Evolutionary conservation across 1,140 invertebrate genomes (phyloP).

Genomic region (Caenorhabditis briggsae): DNA sequence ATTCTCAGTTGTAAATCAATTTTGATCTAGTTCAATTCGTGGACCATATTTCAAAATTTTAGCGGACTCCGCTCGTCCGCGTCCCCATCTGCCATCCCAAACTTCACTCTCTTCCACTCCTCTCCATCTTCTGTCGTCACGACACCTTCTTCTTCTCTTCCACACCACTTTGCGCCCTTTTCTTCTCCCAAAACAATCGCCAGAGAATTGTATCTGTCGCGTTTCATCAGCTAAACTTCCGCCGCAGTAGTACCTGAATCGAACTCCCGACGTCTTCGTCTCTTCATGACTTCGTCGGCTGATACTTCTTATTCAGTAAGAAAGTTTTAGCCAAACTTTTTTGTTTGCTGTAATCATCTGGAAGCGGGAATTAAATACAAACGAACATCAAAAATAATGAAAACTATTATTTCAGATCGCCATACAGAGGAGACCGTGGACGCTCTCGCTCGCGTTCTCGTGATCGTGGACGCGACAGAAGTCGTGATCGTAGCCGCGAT

Average conservation of each 20-base stretch:
- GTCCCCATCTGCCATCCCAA: conserved; percentile 48
- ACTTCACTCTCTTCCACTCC: conserved; percentile 48
- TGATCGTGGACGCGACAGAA: conserved; percentile 58
- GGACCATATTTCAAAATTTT: conserved; percentile 31
- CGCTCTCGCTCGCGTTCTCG: conserved; percentile 61
- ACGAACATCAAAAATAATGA: neutral
- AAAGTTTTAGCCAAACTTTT: conserved; percentile 22
- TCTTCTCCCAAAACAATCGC: conserved; percentile 42
- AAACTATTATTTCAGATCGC: conserved; percentile 25
- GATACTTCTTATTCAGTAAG: conserved; percentile 42
- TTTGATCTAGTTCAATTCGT: neutral
- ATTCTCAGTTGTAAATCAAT: neutral
- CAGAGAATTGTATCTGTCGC: conserved; percentile 21
- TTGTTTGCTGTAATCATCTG: conserved; percentile 9
- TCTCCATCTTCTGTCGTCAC: conserved; percentile 56
- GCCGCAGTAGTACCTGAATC: conserved; percentile 52
- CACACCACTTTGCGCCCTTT: conserved; percentile 58
- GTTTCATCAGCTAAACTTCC: conserved; percentile 33
- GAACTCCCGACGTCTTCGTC: conserved; percentile 20
- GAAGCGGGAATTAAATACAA: neutral
- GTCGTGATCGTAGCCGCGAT: conserved; percentile 39
- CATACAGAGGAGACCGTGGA: conserved; percentile 46
- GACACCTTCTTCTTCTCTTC: conserved; percentile 53
- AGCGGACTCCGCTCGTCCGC: conserved; percentile 61
- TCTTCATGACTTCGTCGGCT: conserved; percentile 30